A percentile compares a stretch with the other conserved stretches of the same genome.
These are phyloP conservation scores for Cordilura impudica DNA, from an alignment of 2,888 invertebrate species.

Conservation along the genomic window DNA sequence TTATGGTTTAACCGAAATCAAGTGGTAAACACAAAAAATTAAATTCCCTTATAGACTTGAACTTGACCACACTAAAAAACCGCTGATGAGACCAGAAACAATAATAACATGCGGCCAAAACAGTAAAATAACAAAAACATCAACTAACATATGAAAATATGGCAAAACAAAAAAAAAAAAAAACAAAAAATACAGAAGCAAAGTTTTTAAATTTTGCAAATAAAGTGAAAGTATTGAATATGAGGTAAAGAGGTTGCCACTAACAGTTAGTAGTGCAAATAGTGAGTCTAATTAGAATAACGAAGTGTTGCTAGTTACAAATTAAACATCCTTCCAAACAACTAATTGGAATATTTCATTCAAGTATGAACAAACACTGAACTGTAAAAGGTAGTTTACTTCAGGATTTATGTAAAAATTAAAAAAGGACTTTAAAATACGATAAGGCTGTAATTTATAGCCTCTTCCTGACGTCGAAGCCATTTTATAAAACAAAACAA, in stretches of 20 bases:
- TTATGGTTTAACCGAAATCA: conserved; percentile 48
- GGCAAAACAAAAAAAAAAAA: background rate
- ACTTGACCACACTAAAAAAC: conserved; percentile 61
- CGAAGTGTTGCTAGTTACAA: conserved; percentile 62
- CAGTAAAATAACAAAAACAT: conserved; percentile 19
- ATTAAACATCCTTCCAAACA: background rate
- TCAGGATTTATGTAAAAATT: conserved; percentile 76
- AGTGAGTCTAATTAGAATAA: conserved; percentile 67
- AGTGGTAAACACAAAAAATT: conserved; percentile 45
- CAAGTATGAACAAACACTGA: background rate
- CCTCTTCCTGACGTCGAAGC: conserved; percentile 17
- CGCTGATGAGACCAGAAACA: conserved; percentile 66
- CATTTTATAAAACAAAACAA: conserved; percentile 31
- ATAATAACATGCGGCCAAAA: conserved; percentile 60
- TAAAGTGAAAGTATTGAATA: background rate
- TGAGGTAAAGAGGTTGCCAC: conserved; percentile 38
- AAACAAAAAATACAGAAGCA: background rate
- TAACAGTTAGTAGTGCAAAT: background rate
- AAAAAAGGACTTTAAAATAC: conserved; percentile 10
- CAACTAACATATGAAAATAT: conserved; percentile 23
- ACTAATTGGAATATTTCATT: conserved; percentile 16
- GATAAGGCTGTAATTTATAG: conserved; percentile 48
- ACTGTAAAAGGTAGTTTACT: conserved; percentile 71
- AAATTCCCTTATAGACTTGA: conserved; percentile 56
- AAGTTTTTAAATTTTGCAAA: background rate